Evolutionary conservation across 2,797 vertebrate genomes (phyloP).

Genomic region (Danio kyathit): DNA sequence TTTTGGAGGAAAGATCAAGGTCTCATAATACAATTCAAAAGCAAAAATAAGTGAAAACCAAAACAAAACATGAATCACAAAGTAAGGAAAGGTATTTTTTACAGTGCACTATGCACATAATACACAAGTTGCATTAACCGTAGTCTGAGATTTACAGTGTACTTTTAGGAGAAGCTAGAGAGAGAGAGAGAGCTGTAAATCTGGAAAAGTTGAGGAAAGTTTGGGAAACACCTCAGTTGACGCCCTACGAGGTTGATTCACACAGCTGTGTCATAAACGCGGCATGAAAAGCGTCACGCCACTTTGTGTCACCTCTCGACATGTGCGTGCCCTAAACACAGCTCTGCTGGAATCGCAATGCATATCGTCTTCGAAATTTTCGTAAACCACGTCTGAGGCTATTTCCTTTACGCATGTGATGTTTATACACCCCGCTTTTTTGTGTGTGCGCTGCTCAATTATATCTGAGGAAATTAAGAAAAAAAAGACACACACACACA

Average conservation of each 20-base stretch:
- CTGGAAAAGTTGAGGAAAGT: slow-evolving; percentile 60
- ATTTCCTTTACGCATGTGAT: slow-evolving; percentile 37
- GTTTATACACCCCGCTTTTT: slow-evolving; percentile 54
- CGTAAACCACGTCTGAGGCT: slow-evolving; percentile 40
- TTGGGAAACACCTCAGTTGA: slow-evolving; percentile 59
- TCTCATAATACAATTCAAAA: too few relatives aligned
- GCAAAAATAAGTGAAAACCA: too few relatives aligned
- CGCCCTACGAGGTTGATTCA: slow-evolving; percentile 58
- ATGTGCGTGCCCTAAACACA: slow-evolving; percentile 32
- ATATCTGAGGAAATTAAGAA: slow-evolving; percentile 55
- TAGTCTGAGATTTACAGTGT: too few relatives aligned
- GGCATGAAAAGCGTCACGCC: slow-evolving; percentile 46
- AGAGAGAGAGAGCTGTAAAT: slow-evolving; percentile 9
- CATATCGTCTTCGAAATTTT: slow-evolving; percentile 11
- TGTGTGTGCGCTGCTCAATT: slow-evolving; percentile 31
- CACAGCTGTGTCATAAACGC: slow-evolving; percentile 47
- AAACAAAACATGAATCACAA: too few relatives aligned
- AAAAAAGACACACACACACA: too few relatives aligned
- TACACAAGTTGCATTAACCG: too few relatives aligned
- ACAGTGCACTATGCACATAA: too few relatives aligned
- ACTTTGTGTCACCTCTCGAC: slow-evolving; percentile 43
- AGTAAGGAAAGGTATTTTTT: too few relatives aligned
- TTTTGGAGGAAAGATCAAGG: too few relatives aligned
- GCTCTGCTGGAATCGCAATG: slow-evolving; percentile 25
- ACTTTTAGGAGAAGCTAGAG: not conserved